phyloP scores from a whole-genome alignment of 2,113 vertebrate genomes.

The Pedionomus torquatus region DNA sequence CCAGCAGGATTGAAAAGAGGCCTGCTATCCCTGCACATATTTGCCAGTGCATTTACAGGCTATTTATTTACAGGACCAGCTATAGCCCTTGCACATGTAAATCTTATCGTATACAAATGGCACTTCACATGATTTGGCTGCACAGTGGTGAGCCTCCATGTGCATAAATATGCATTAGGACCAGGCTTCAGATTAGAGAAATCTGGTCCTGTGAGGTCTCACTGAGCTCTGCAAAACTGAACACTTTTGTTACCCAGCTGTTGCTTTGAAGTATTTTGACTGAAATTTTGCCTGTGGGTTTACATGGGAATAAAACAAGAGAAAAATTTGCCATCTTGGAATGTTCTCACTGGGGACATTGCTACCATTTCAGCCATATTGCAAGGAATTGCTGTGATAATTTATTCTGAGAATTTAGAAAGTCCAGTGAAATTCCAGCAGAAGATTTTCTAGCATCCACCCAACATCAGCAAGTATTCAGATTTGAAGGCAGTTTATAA shows the following conservation, averaged over 20 bases:
- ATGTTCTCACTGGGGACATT: neutral
- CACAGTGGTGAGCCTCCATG: neutral
- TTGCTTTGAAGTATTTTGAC: constrained; percentile 7
- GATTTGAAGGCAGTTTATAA: neutral
- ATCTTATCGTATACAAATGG: neutral
- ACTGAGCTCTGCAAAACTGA: neutral
- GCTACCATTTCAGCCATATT: neutral
- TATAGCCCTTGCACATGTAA: neutral
- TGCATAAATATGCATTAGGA: neutral
- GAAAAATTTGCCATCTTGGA: neutral
- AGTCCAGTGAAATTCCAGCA: neutral
- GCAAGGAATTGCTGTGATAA: neutral
- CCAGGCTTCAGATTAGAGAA: neutral
- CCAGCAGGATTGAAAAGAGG: neutral
- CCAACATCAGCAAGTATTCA: neutral
- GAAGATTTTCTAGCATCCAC: neutral
- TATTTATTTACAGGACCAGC: neutral
- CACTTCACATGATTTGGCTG: neutral
- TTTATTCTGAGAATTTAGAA: neutral
- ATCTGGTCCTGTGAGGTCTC: neutral
- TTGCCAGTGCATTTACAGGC: neutral
- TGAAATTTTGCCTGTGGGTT: neutral
- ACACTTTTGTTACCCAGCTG: neutral
- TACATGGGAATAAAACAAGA: neutral
- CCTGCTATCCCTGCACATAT: neutral